phyloP scores from a whole-genome alignment of 2,888 invertebrate species.

The Macaria liturata region DNA sequence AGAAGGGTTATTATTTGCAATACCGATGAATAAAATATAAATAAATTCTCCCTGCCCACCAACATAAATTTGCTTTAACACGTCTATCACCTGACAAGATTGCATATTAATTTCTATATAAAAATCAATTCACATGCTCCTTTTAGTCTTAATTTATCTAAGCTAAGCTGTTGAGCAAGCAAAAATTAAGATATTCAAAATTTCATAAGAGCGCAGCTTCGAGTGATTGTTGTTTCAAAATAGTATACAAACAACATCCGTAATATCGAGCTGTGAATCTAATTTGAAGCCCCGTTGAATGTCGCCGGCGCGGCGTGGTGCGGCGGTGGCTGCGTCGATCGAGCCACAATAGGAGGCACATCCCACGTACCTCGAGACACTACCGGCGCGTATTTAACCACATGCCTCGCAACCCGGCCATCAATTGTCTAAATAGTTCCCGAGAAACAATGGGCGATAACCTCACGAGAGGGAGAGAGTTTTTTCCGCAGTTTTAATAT shows the following conservation, averaged over 20 bases:
- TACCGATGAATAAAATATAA: not conserved
- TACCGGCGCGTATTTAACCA: constrained; percentile 46
- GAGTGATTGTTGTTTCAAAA: constrained; percentile 65
- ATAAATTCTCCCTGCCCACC: not conserved
- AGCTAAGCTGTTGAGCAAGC: constrained; percentile 41
- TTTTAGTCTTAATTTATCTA: constrained; percentile 41
- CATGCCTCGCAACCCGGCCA: constrained; percentile 42
- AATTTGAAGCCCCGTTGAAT: constrained; percentile 71
- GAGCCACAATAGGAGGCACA: constrained; percentile 62
- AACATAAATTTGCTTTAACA: not conserved
- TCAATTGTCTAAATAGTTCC: constrained; percentile 62
- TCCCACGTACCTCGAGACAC: constrained; percentile 52
- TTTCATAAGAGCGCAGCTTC: constrained; percentile 49
- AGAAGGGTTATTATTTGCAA: not conserved
- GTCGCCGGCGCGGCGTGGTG: constrained; percentile 62
- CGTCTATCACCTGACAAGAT: constrained; percentile 8
- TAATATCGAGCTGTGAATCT: constrained; percentile 56
- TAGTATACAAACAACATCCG: constrained; percentile 58
- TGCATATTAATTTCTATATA: constrained; percentile 29
- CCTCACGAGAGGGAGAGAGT: constrained; percentile 54
- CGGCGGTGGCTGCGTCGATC: constrained; percentile 60
- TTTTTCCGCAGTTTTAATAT: constrained; percentile 68
- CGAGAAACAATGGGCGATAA: constrained; percentile 61
- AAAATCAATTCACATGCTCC: constrained; percentile 37
- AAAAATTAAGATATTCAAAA: constrained; percentile 42